phyloP scores from a whole-genome alignment of 2,113 vertebrate species.

The Phycodurus eques region DNA sequence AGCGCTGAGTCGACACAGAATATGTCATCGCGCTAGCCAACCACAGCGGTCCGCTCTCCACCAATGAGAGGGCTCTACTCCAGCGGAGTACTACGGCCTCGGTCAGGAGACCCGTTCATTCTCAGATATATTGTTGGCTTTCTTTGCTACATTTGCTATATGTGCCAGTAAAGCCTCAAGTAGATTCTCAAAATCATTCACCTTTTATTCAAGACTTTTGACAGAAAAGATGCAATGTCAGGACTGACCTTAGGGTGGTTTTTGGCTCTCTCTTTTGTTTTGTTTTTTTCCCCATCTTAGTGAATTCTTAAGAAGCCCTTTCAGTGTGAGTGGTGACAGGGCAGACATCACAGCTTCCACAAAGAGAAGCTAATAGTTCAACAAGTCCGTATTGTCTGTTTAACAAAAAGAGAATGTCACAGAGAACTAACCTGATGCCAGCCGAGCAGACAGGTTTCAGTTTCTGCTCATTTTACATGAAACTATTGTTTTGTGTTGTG shows the following conservation, averaged over 20 bases:
- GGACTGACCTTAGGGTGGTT: neutral
- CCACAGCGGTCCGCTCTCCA: constrained; percentile 22
- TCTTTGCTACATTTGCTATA: constrained; percentile 1
- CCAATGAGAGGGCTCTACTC: constrained; percentile 47
- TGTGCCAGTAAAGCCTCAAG: constrained; percentile 1
- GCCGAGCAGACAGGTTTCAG: constrained; percentile 11
- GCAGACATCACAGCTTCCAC: constrained; percentile 58
- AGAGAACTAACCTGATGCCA: neutral
- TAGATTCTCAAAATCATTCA: constrained; percentile 15
- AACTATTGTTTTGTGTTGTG: neutral
- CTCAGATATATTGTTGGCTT: neutral
- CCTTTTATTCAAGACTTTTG: constrained; percentile 9
- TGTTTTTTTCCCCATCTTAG: constrained; percentile 3
- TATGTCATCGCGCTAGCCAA: constrained; percentile 57
- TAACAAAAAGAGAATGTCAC: constrained; percentile 50
- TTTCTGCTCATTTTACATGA: neutral
- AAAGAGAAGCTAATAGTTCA: constrained; percentile 62
- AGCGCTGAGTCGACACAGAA: constrained; percentile 54
- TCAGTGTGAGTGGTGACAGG: constrained; percentile 25
- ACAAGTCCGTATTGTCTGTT: constrained; percentile 61
- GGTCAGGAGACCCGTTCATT: constrained; percentile 3
- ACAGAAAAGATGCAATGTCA: constrained; percentile 4
- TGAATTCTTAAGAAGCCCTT: constrained; percentile 12
- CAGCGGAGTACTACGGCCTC: constrained; percentile 60
- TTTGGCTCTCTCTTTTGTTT: neutral